phyloP scores from a whole-genome alignment of 2,113 vertebrate genomes.

The Emydocephalus ijimae region DNA sequence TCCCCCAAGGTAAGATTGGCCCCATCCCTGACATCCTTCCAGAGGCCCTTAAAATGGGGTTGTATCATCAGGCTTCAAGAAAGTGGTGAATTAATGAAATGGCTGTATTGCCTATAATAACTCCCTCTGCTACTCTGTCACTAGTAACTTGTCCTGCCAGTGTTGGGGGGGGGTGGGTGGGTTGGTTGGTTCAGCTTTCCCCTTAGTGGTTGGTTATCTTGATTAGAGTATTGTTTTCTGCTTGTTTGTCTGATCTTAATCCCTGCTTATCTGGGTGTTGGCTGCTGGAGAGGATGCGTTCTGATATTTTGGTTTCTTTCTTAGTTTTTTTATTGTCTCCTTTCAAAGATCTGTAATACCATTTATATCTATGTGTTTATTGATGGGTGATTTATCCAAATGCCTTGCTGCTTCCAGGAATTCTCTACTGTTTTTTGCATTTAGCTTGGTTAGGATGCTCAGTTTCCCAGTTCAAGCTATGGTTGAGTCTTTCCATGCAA shows the following conservation, averaged over 20 bases:
- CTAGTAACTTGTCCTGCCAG: background rate
- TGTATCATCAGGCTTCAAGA: background rate
- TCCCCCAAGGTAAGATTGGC: background rate
- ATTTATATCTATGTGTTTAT: background rate
- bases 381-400: background rate
- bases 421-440: background rate
- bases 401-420: background rate
- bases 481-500: background rate
- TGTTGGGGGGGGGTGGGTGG: background rate
- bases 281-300: background rate
- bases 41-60: background rate
- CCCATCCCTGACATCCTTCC: background rate
- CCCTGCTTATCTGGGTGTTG: background rate
- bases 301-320: background rate
- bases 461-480: background rate
- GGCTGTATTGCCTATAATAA: background rate
- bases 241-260: background rate
- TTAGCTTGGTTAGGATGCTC: background rate
- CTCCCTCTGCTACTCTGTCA: background rate
- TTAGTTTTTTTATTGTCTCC: background rate
- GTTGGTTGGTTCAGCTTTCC: background rate
- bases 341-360: background rate
- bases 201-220: background rate
- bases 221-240: background rate
- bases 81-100: background rate